phyloP scores from a whole-genome alignment of 2,797 vertebrate species.

The Trachops cirrhosus region DNA sequence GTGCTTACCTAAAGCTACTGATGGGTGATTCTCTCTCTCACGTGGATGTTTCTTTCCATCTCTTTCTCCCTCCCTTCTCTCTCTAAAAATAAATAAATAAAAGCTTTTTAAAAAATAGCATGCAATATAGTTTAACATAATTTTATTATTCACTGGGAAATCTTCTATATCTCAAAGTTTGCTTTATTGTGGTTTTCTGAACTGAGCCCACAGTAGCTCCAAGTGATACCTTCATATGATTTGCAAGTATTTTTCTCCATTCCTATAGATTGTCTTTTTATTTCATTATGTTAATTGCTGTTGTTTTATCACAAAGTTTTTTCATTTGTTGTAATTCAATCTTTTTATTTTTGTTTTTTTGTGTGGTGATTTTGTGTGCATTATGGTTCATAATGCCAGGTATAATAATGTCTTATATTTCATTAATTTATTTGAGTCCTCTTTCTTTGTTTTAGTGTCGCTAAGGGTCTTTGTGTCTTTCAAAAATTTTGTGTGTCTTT shows the following conservation, averaged over 20 bases:
- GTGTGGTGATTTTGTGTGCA: too few species aligned
- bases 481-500: background rate
- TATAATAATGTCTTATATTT: background rate
- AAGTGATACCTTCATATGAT: background rate
- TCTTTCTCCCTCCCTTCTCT: background rate
- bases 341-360: background rate
- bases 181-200: background rate
- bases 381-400: background rate
- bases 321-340: background rate
- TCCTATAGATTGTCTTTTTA: background rate
- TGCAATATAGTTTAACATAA: too few species aligned
- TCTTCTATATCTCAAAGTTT: background rate
- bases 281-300: background rate
- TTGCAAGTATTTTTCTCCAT: background rate
- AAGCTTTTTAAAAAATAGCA: too few species aligned
- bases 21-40: background rate
- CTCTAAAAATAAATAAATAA: too few species aligned
- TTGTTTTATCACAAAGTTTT: background rate
- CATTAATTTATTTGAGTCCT: background rate
- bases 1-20: too few species aligned
- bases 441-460: background rate
- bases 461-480: background rate
- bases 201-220: background rate
- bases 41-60: background rate
- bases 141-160: background rate